Conservation (phyloP, 2,888 invertebrate genomes). For the Dasypogon diadema region DNA sequence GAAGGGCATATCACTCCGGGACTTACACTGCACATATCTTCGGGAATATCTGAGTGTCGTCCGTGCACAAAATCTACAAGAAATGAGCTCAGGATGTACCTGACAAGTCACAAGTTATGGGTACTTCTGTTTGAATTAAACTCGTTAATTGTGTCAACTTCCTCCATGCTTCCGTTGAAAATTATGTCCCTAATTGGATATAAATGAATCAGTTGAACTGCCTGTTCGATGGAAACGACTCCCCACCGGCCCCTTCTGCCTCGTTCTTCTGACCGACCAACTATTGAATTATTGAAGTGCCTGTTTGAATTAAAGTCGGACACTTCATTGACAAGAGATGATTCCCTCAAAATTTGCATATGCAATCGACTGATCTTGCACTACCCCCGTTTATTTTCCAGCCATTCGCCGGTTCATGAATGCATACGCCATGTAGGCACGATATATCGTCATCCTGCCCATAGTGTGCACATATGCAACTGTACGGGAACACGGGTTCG, state of each 20-base stretch:
- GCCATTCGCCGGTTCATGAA: slow-evolving; percentile 13
- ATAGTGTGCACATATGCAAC: neutral
- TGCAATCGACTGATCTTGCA: slow-evolving; percentile 48
- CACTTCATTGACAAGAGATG: slow-evolving; percentile 48
- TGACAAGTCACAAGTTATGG: neutral
- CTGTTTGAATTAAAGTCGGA: slow-evolving; percentile 46
- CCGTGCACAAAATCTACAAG: too few species aligned
- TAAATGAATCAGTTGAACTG: slow-evolving; percentile 29
- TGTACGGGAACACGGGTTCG: neutral
- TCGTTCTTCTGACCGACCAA: neutral
- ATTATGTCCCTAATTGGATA: slow-evolving; percentile 43
- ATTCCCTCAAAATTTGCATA: slow-evolving; percentile 48
- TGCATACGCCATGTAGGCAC: slow-evolving; percentile 21
- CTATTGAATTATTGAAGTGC: slow-evolving; percentile 44
- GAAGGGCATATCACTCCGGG: too few species aligned
- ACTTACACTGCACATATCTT: too few species aligned
- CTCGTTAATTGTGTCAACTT: neutral
- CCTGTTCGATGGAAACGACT: neutral
- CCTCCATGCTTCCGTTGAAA: neutral
- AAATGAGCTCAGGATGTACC: too few species aligned
- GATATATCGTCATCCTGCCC: neutral
- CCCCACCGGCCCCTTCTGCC: neutral
- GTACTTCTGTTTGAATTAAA: slow-evolving; percentile 15
- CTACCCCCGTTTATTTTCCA: slow-evolving; percentile 37
- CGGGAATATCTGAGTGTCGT: too few species aligned